A percentile compares a stretch with the other conserved stretches of the same genome.
Evolutionary conservation across 2,113 vertebrate genomes (phyloP).

Genomic region (Dipodomys merriami): DNA sequence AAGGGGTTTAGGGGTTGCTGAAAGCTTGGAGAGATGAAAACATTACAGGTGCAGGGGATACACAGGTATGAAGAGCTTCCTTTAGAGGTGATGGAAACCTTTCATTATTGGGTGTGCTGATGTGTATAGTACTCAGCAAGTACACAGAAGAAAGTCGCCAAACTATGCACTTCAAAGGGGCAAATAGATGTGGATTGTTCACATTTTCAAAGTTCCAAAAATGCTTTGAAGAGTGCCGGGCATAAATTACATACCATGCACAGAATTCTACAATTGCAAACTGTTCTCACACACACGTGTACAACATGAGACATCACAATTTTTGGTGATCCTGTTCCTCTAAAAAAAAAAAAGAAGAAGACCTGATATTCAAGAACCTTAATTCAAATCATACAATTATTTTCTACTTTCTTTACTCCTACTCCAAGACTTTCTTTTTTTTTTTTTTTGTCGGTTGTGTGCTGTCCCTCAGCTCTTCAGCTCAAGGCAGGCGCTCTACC

Average conservation of each 20-base stretch:
- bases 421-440: not conserved
- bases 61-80: not conserved
- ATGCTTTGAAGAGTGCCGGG: not conserved
- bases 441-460: too few relatives aligned
- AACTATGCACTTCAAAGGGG: too few relatives aligned
- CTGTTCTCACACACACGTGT: not conserved
- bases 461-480: too few relatives aligned
- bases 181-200: too few relatives aligned
- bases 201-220: not conserved
- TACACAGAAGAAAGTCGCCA: not conserved
- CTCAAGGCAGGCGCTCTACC: too few relatives aligned
- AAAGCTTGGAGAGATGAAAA: not conserved
- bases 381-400: too few relatives aligned
- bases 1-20: not conserved
- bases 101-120: not conserved
- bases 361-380: not conserved
- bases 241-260: not conserved
- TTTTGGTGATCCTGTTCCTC: not conserved
- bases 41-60: too few relatives aligned
- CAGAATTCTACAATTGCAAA: not conserved
- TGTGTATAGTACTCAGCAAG: not conserved
- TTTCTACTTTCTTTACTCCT: not conserved
- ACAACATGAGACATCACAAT: not conserved
- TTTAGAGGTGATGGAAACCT: not conserved
- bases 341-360: not conserved